Evolutionary conservation across 2,113 vertebrate genomes (phyloP), one percentile per base, ranked within the genome.

Genomic region (Zapus hudsonius): DNA sequence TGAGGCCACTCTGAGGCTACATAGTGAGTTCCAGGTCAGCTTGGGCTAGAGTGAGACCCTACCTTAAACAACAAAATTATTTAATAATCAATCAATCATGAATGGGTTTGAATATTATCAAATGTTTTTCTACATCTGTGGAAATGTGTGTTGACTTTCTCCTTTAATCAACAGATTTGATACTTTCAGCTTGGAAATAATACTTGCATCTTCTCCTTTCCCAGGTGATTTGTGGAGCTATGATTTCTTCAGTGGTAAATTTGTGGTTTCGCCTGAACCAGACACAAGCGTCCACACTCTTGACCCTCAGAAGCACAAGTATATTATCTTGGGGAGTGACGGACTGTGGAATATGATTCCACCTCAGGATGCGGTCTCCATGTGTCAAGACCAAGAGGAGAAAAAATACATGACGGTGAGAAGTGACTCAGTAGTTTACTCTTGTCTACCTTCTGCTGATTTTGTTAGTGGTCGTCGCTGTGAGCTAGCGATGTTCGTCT

Each of bases 311-410:
- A 98, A 98, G 67, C 99, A 99, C 97, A 99, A 98, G 86, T 99
- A 99, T 90, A 98, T 99, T 93, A 99, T 99, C 95, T 98, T 99
- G n/a, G 99, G 99, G 89, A 99, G 99, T 1, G 99, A 99, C 11
- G 99, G 99, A 0, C 98, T 99, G 47, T 99, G 99, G 99, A 99
- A 99, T 96, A 99, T 99, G 99, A 99, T 99, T 97, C 99, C 99
- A 0, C 98, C 99, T 17, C 99, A 99, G 67, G 99, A 99, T 63
- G 99, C 99, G 10, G 98, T 99, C 78, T 99, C 99, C 70, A 99
- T 99, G 98, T 99, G 99, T 96, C 98, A 99, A 96, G 99, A 99
- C 94, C 99, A 99, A 13, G 99, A 99, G 96, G 99, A 99, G 94
- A 98, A 98, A 70, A 98, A 98, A 9, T 97, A 94, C 93, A 92